Base-by-base conservation (phyloP, 1,140 invertebrate species). In the Harpegnathos saltator region DNA sequence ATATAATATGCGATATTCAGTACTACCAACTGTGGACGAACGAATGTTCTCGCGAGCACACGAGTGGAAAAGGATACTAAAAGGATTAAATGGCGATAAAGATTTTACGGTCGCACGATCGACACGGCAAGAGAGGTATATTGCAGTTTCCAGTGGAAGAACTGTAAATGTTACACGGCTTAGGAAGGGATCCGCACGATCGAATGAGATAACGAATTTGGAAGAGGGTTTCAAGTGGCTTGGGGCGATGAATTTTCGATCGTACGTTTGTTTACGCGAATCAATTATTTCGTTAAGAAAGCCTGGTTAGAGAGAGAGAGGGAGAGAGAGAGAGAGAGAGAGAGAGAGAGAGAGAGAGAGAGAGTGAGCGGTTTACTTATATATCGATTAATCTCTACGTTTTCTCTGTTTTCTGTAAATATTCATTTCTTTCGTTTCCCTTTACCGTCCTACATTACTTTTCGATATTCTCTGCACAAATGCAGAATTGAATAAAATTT, bases 61-160 rank as follows among this genome's bases (percentile, higher is more conserved):
- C 22, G 65, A n/a, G n/a, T 15, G 11, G 58, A 29, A 68, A n/a
- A 61, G 44, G 61, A 50, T 33, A 59, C 56, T 69, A 69, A 87
- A 71, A 50, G 48, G 82, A 87, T 87, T 88, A 88, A 87, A 87
- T 59, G 29, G 54, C 44, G 61, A 87, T 87, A 84, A 88, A 80
- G 66, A 74, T 78, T 88, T 88, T 88, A 88, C 66, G 65, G 19
- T 12, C 29, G 14, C n/a, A 3, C 86, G 66, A 74, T 85, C 72
- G 54, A 11, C 58, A 14, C 3, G 17, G 19, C 44, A 72, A 48
- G 17, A 48, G 22, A 50, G 29, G 59, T 52, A 15, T 33, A 29
- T 33, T 52, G 12, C 19, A 68, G 56, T 81, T 68, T 71, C 19
- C 44, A 63, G 4, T 14, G 12, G 26, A 17, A 54, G 22, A 38